These are phyloP conservation scores for Nephrotoma flavescens DNA, from an alignment of 2,888 invertebrate species.

Conservation along the genomic window DNA sequence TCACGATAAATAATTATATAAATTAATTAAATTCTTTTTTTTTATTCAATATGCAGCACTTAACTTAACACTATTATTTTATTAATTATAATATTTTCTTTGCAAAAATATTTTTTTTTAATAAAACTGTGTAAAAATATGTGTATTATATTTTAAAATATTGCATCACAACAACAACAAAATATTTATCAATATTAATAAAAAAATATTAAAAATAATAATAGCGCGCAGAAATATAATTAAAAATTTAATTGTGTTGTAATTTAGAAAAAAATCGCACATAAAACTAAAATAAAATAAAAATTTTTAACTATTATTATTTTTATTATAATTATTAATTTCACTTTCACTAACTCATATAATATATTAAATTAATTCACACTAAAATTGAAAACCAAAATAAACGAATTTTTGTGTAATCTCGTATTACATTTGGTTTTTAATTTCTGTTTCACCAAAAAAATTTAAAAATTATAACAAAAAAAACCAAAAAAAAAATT, in stretches of 20 bases:
- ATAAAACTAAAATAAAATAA: neutral
- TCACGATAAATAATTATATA: neutral
- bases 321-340: neutral
- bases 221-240: neutral
- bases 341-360: neutral
- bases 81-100: neutral
- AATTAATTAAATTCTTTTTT: neutral
- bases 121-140: neutral
- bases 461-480: neutral
- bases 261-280: neutral
- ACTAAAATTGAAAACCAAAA: neutral
- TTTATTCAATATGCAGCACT: neutral
- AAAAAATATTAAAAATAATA: neutral
- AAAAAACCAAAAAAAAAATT: neutral
- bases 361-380: neutral
- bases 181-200: neutral
- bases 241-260: neutral
- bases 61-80: neutral
- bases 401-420: neutral
- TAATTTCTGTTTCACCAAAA: neutral
- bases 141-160: neutral
- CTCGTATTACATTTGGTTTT: neutral
- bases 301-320: neutral
- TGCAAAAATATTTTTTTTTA: neutral
- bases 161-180: neutral